Evolutionary conservation across 2,113 vertebrate genomes (phyloP).

Genomic region (Heliornis fulica): DNA sequence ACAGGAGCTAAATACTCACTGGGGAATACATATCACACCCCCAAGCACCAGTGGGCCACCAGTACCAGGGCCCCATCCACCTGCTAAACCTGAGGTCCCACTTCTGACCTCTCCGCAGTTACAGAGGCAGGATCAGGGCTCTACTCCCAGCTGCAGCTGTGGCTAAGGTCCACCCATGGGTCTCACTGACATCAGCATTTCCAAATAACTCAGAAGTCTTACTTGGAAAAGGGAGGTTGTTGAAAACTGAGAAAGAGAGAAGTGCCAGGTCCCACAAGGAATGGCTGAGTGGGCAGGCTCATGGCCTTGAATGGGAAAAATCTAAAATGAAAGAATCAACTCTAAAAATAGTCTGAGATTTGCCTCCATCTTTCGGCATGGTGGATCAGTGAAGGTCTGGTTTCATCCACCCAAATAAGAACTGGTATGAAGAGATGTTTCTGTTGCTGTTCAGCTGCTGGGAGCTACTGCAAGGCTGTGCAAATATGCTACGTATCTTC

Average conservation of each 20-base stretch:
- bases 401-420: not conserved
- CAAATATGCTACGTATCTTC: not conserved
- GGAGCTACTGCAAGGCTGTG: not conserved
- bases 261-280: not conserved
- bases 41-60: not conserved
- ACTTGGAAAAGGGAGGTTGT: constrained; percentile 25
- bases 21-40: accelerated
- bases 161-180: not conserved
- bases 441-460: not conserved
- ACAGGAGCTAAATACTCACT: not conserved
- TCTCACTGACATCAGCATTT: not conserved
- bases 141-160: not conserved
- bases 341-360: constrained; percentile 31
- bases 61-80: not conserved
- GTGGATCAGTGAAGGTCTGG: not conserved
- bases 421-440: not conserved
- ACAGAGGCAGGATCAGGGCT: not conserved
- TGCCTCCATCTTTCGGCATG: not conserved
- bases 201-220: constrained; percentile 30
- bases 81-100: not conserved
- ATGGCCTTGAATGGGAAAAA: not conserved
- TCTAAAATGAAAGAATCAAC: constrained; percentile 3
- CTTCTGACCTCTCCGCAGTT: not conserved
- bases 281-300: not conserved
- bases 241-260: constrained; percentile 4